Conservation (phyloP, 1,140 invertebrate species). For the Diuraphis noxia region DNA sequence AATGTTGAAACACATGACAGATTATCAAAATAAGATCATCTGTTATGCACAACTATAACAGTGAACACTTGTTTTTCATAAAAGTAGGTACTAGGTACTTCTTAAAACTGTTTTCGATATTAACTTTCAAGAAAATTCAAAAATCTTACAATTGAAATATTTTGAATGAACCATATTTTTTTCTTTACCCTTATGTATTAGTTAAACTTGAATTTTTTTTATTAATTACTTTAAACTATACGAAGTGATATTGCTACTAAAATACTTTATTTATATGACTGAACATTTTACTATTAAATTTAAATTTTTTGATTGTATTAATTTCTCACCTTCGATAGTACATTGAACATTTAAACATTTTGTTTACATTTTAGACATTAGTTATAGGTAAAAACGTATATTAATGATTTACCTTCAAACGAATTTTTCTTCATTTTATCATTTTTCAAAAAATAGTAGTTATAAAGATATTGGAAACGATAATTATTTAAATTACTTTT, state of each 20-base stretch:
- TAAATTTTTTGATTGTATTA: not conserved
- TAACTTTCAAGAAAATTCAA: not conserved
- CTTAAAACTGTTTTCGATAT: not conserved
- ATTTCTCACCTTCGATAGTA: too few relatives aligned
- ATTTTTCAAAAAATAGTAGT: too few relatives aligned
- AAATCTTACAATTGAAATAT: not conserved
- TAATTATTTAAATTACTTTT: too few relatives aligned
- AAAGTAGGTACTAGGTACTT: too few relatives aligned
- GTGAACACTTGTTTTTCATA: not conserved
- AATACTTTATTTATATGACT: too few relatives aligned
- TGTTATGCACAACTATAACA: not conserved
- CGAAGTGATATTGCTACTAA: not conserved
- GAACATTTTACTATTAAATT: not conserved
- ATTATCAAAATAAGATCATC: not conserved
- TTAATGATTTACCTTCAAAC: too few relatives aligned
- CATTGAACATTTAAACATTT: not conserved
- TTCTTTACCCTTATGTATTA: not conserved
- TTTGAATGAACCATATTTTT: not conserved
- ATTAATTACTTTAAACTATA: not conserved
- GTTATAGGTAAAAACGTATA: too few relatives aligned
- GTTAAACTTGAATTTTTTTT: not conserved
- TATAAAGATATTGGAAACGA: too few relatives aligned
- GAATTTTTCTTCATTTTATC: too few relatives aligned
- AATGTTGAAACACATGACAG: not conserved
- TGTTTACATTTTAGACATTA: too few relatives aligned